Base-by-base conservation (phyloP, 2,888 invertebrate genomes). In the Slavum lentiscoides region DNA sequence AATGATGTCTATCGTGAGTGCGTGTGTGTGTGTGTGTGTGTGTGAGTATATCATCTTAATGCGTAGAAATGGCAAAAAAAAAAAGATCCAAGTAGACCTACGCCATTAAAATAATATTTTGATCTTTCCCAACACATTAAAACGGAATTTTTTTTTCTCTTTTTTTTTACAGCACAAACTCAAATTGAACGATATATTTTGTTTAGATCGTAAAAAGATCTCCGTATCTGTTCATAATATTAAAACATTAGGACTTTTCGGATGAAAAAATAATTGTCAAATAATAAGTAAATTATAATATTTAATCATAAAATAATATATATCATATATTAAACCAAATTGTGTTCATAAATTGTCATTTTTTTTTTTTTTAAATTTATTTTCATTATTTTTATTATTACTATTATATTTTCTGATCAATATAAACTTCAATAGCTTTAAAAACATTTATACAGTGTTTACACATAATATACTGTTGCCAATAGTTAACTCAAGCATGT, bases 401-500 rank as follows among this genome's bases (percentile, higher is more conserved):
- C 39, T 68, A 58, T 76, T 77, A 77, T 70, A 77, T 62, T 70
- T 62, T 77, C 37, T 77, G 61, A 69, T 77, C 37, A 62, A 70
- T 77, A 77, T 49, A 77, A 70, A 76, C 59, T 76, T 76, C 43
- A 77, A 77, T 70, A 69, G 17, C 62, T 39, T 69, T 61, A 19
- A 70, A 77, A 70, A 69, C 69, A 70, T 77, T 17, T 77, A 43
- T 77, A 77, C 13, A 66, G 69, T 76, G 68, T 62, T 77, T 69
- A 62, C 61, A 69, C 37, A 69, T 68, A 55, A 55, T 74, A 66
- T 53, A 49, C 62, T 49, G 53, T 69, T 62, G n/a, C 62, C 62
- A 62, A 62, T 49, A 53, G 61, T 69, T 62, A 77, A 70, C 62
- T 70, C 62, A 77, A 77, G 69, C 77, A 77, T 19, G 30, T 53